These are phyloP conservation scores for Arrhamphus sclerolepis DNA, from an alignment of 2,797 vertebrate species.

Conservation along the genomic window DNA sequence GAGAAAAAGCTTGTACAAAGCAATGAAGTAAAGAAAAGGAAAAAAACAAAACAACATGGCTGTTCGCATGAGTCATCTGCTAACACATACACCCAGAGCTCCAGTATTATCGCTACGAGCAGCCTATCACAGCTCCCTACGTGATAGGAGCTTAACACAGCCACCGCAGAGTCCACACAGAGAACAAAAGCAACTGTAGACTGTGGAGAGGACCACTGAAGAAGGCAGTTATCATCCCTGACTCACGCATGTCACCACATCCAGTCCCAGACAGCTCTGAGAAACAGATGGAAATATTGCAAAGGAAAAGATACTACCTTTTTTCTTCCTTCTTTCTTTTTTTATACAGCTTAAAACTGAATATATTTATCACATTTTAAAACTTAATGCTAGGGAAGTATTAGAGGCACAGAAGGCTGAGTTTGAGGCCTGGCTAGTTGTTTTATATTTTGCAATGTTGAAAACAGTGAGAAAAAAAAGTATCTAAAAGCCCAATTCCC, in stretches of 20 bases:
- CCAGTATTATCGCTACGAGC: constrained; percentile 49
- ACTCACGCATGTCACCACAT: constrained; percentile 19
- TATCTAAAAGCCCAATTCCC: too few relatives aligned
- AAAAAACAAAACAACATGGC: constrained; percentile 41
- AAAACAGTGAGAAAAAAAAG: too few relatives aligned
- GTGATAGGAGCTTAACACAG: constrained; percentile 51
- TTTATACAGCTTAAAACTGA: too few relatives aligned
- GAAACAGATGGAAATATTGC: constrained; percentile 3
- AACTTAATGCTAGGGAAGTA: too few relatives aligned
- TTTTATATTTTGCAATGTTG: too few relatives aligned
- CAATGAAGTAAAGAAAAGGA: constrained; percentile 11
- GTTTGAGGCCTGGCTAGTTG: too few relatives aligned
- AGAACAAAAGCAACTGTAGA: constrained; percentile 47
- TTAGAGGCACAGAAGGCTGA: too few relatives aligned
- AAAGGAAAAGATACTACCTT: too few relatives aligned
- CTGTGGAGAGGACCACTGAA: constrained; percentile 22
- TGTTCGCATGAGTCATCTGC: constrained; percentile 68
- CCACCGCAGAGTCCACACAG: constrained; percentile 37
- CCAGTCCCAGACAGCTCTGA: constrained; percentile 7
- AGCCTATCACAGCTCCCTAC: constrained; percentile 54
- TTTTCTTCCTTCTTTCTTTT: too few relatives aligned
- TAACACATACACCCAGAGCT: constrained; percentile 54
- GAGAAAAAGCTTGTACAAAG: constrained; percentile 50
- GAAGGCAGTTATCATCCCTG: constrained; percentile 33
- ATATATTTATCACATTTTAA: too few relatives aligned